phyloP scores from a whole-genome alignment of 2,888 invertebrate genomes.

The Elmis aenea region DNA sequence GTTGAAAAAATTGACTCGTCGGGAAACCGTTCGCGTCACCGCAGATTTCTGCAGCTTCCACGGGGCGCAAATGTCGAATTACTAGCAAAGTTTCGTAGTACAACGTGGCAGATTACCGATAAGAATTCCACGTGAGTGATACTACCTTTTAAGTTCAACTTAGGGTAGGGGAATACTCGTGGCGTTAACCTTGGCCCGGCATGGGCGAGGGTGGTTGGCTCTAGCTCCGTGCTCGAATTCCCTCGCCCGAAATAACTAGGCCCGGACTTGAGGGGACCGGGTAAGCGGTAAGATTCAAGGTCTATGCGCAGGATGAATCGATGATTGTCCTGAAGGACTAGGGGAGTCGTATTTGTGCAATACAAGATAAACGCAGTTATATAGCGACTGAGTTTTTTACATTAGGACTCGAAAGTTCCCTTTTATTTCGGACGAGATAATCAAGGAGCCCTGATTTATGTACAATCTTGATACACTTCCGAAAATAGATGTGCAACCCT shows the following conservation, averaged over 20 bases:
- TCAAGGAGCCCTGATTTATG: too few species aligned
- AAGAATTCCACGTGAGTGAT: constrained; percentile 3
- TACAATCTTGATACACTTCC: too few species aligned
- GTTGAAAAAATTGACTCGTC: neutral
- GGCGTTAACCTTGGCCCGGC: constrained; percentile 36
- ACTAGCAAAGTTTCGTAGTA: neutral
- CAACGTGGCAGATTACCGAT: too few species aligned
- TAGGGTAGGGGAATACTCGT: constrained; percentile 19
- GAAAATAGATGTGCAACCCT: too few species aligned
- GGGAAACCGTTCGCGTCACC: neutral
- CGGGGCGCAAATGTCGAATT: neutral
- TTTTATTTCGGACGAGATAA: too few species aligned
- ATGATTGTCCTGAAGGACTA: constrained; percentile 16
- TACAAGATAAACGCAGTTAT: too few species aligned
- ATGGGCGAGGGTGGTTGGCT: constrained; percentile 24
- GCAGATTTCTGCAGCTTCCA: neutral
- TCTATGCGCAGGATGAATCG: constrained; percentile 26
- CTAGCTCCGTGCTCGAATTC: constrained; percentile 26
- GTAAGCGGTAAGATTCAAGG: constrained; percentile 29
- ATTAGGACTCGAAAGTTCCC: too few species aligned
- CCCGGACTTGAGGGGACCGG: constrained; percentile 25
- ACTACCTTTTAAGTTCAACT: constrained; percentile 6
- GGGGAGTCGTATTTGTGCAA: too few species aligned
- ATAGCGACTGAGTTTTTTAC: too few species aligned
- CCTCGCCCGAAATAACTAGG: constrained; percentile 22